Base-by-base conservation (phyloP, 2,888 invertebrate genomes). In the Endotricha flammealis region DNA sequence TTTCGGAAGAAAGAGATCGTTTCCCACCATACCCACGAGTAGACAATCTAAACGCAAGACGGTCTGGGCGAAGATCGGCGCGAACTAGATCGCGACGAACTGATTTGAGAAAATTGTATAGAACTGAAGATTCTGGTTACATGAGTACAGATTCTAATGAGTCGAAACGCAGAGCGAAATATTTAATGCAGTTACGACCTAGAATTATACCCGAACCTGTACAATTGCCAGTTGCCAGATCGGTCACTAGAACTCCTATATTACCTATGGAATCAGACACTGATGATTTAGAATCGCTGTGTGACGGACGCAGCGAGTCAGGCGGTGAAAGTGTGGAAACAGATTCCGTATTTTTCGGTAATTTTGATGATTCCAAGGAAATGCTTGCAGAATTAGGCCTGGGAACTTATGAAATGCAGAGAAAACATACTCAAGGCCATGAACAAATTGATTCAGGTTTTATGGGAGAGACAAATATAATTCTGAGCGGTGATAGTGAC, bases 281-380 rank as follows among this genome's bases (percentile, higher is more conserved):
- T 44, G 93, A 90, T 55, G 93, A 94, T 11, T 91, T 93, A 38
- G 94, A 94, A 60, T 93, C 92, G 13, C 80, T 92, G 34, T 91
- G 91, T 29, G 94, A 94, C 51, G 95, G 92, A 6, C 90, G 92
- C 46, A 94, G 95, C 63, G 95, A 95, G 68, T 95, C 95, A 12
- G 95, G 95, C 0, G 95, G 93, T 1, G 95, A 95, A 64, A 95
- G 95, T 71, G 89, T 95, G 2, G 95, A 94, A 59, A 95, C 95
- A 0, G 94, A 95, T 73, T 95, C 95, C 7, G 95, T 95, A 7
- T 93, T 95, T 64, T 95, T 94, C 58, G 94, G 93, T 4, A 92
- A 92, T 64, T 90, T 91, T 51, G 81, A 85, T 28, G 85, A 86
- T 39, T 71, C 85, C 0, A 82, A 81, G 33, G 76, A 82, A 47